Evolutionary conservation across 2,113 vertebrate genomes (phyloP).

Genomic region (Bos indicus): DNA sequence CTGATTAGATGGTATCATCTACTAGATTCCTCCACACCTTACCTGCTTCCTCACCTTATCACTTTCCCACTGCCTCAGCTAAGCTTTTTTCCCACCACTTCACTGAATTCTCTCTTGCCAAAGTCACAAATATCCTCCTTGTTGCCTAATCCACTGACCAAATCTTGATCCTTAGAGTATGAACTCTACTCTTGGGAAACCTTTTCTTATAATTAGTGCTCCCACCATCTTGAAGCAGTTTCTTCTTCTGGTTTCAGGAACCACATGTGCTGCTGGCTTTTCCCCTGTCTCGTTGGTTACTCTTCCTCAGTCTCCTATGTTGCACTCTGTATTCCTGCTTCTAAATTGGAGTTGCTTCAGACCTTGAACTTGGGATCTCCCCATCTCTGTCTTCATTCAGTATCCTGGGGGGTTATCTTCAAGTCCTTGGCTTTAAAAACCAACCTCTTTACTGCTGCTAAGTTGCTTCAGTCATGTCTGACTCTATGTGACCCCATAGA

Average conservation of each 20-base stretch:
- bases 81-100: not conserved
- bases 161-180: not conserved
- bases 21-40: not conserved
- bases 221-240: not conserved
- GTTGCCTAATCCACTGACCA: not conserved
- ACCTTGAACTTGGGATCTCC: not conserved
- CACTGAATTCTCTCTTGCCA: not conserved
- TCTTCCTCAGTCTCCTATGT: not conserved
- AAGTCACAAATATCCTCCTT: not conserved
- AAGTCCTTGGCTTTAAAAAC: not conserved
- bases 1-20: not conserved
- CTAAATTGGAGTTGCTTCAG: not conserved
- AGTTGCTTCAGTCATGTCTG: too few species aligned
- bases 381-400: not conserved
- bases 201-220: not conserved
- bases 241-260: not conserved
- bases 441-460: too few species aligned
- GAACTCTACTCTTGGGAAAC: not conserved
- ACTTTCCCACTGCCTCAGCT: not conserved
- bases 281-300: not conserved
- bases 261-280: not conserved
- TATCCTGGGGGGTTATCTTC: not conserved
- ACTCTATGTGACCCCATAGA: too few species aligned
- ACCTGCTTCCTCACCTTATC: not conserved
- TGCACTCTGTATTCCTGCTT: not conserved